Evolutionary conservation across 2,888 invertebrate species (phyloP), one percentile per base, ranked within the genome.

Genomic region (Megamerina dolium): DNA sequence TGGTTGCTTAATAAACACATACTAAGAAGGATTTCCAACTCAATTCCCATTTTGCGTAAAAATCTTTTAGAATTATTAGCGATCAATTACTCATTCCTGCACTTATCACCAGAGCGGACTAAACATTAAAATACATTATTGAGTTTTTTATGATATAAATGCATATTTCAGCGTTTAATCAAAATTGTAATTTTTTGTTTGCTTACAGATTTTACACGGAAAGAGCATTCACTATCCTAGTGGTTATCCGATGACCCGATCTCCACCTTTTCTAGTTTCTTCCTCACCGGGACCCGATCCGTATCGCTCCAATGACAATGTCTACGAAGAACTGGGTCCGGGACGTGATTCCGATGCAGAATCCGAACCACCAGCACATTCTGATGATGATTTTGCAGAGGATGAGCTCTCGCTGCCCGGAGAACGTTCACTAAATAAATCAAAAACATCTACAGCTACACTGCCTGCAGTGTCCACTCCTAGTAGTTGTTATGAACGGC

Each of bases 321-420:
- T 88, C 18, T 88, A 88, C 71, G 88, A 88, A 72, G 88, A 88
- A 63, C 75, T 89, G 32, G 81, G 73, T 0, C 79, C 78, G 1
- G 77, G 77, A 48, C 74, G 79, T 46, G 74, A 73, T 40, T 74
- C 80, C 51, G 81, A 82, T 60, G 78, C 77, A 40, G 78, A 82
- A 55, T 77, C 75, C 45, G 78, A 78, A 51, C 75, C 76, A 2
- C 82, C 80, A 10, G 75, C 80, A 27, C 82, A 81, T 61, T 87
- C 86, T 61, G 88, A 87, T 62, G 88, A 88, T 60, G 87, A 88
- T 61, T 87, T 88, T 62, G 87, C 87, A 37, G 88, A 87, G 71
- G 88, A 88, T 63, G 88, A 88, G 62, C 75, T 88, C 12, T 84
- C 78, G 50, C 62, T 78, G 52, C 77, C 74, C 2, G 78, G 77